These are phyloP conservation scores for Neopipo cinnamomea DNA, from an alignment of 2,113 vertebrate genomes.

Conservation along the genomic window DNA sequence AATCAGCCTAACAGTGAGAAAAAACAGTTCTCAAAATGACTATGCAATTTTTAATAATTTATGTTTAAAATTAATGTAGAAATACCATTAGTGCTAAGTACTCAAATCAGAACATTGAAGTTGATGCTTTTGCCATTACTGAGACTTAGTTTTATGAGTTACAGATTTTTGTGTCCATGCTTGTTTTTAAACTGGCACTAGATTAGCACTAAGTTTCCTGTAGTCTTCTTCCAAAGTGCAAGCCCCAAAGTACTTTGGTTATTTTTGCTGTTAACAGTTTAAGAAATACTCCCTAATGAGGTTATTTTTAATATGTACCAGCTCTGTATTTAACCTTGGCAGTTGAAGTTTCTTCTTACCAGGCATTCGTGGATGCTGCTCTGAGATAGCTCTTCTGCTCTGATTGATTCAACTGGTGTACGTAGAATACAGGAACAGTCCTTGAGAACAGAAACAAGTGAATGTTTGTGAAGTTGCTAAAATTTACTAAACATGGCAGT, in stretches of 20 bases:
- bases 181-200: background rate
- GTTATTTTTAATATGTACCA: background rate
- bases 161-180: background rate
- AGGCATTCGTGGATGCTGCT: conserved; percentile 81
- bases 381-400: conserved; percentile 86
- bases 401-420: conserved; percentile 89
- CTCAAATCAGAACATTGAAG: background rate
- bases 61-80: background rate
- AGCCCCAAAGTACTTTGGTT: background rate
- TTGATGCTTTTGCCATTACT: background rate
- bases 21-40: background rate
- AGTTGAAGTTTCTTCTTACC: conserved; percentile 78
- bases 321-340: background rate
- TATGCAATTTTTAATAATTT: background rate
- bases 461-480: background rate
- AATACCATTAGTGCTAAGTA: background rate
- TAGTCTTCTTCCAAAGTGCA: background rate
- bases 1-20: conserved; percentile 76
- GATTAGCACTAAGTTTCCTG: background rate
- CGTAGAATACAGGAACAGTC: conserved; percentile 96
- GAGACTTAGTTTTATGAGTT: background rate
- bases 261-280: background rate
- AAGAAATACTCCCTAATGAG: background rate
- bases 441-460: conserved; percentile 67
- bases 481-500: background rate